Evolutionary conservation across 2,797 vertebrate species (phyloP).

Genomic region (Hoplostethus mediterraneus): DNA sequence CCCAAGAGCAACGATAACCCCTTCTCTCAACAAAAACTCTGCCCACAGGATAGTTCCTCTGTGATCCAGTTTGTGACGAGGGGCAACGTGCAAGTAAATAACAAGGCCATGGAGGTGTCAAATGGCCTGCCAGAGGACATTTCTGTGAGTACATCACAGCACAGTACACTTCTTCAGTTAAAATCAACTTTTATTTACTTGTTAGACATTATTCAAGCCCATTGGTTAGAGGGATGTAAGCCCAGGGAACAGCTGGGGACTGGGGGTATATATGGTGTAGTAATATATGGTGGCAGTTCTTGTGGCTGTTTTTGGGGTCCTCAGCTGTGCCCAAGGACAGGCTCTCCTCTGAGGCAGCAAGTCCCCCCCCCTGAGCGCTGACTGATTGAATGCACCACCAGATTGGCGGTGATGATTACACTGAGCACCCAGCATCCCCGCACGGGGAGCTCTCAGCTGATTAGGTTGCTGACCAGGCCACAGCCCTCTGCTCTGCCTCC

Average conservation of each 20-base stretch:
- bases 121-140: slow-evolving; percentile 90
- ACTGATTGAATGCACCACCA: slow-evolving; percentile 74
- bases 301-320: slow-evolving; percentile 47
- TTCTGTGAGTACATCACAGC: slow-evolving; percentile 84
- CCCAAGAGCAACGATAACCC: not conserved
- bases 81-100: slow-evolving; percentile 87
- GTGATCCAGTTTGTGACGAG: slow-evolving; percentile 96
- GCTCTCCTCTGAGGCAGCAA: slow-evolving; percentile 16
- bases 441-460: slow-evolving; percentile 69
- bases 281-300: slow-evolving; percentile 23
- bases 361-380: slow-evolving; percentile 42
- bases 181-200: not conserved
- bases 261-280: slow-evolving; percentile 11
- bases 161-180: not conserved
- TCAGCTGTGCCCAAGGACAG: slow-evolving; percentile 76
- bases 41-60: slow-evolving; percentile 92
- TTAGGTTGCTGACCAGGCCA: slow-evolving; percentile 68
- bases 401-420: slow-evolving; percentile 69
- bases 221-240: slow-evolving; percentile 40
- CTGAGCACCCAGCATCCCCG: slow-evolving; percentile 52
- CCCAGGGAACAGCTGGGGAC: slow-evolving; percentile 63
- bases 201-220: slow-evolving; percentile 17
- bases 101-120: slow-evolving; percentile 88
- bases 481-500: slow-evolving; percentile 30
- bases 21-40: not conserved